A percentile compares a stretch with the other conserved stretches of the same genome.
phyloP scores from a whole-genome alignment of 2,888 invertebrate genomes.

The Dryobotodes eremita region DNA sequence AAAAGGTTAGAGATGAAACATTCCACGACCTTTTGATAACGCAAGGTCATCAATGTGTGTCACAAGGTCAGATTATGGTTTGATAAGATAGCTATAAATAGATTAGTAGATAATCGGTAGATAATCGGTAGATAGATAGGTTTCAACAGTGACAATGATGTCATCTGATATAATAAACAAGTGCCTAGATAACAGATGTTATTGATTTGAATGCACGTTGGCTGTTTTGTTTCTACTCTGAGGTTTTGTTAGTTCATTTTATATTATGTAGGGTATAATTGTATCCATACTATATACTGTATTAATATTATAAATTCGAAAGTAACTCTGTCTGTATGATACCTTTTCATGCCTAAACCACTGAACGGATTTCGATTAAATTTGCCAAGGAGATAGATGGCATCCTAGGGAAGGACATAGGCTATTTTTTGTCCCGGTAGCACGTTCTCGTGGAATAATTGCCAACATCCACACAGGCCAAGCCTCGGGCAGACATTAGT shows the following conservation, averaged over 20 bases:
- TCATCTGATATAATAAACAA: conserved; percentile 11
- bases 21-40: conserved; percentile 29
- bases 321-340: too few species aligned
- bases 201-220: neutral
- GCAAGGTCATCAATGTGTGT: conserved; percentile 24
- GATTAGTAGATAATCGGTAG: neutral
- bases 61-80: conserved; percentile 21
- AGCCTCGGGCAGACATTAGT: too few species aligned
- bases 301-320: too few species aligned
- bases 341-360: too few species aligned
- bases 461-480: too few species aligned
- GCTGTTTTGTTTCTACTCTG: neutral
- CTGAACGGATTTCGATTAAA: too few species aligned
- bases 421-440: too few species aligned
- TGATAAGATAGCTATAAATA: conserved; percentile 25
- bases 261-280: neutral
- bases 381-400: too few species aligned
- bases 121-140: neutral
- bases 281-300: too few species aligned
- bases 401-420: too few species aligned
- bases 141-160: neutral
- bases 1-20: neutral
- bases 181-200: conserved; percentile 1
- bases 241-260: neutral
- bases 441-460: too few species aligned